Percentiles rank a stretch among this genome's conserved stretches.
phyloP scores from a whole-genome alignment of 2,888 invertebrate species.

The Drosophila austrosaltans region DNA sequence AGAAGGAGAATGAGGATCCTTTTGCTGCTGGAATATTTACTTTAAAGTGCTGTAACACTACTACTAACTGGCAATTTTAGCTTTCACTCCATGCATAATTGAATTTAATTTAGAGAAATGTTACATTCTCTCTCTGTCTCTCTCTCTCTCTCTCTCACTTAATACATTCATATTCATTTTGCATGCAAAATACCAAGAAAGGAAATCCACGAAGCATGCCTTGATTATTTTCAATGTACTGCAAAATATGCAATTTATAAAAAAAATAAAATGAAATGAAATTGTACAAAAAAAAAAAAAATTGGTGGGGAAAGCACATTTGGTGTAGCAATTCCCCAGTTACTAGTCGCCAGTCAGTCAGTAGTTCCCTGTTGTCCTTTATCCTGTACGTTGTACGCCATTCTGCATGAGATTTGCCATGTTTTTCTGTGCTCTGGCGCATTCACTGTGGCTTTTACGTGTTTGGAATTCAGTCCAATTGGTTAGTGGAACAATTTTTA shows the following conservation, averaged over 20 bases:
- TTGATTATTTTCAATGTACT: conserved; percentile 35
- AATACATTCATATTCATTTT: conserved; percentile 39
- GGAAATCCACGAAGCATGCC: conserved; percentile 8
- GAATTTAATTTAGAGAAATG: conserved; percentile 14
- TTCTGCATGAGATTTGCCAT: conserved; percentile 16
- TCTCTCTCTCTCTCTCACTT: too few species aligned
- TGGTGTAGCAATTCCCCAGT: conserved; percentile 35
- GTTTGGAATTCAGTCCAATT: conserved; percentile 36
- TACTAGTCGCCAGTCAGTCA: conserved; percentile 11
- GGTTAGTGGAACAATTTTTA: conserved; percentile 25
- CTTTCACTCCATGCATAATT: conserved; percentile 10
- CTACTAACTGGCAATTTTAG: neutral
- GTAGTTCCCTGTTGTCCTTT: too few species aligned
- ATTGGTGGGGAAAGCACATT: neutral
- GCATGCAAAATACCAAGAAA: conserved; percentile 9
- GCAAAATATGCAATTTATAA: conserved; percentile 48
- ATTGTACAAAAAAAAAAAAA: conserved; percentile 22
- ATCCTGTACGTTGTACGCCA: too few species aligned
- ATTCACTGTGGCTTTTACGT: conserved; percentile 40
- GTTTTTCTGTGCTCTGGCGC: neutral
- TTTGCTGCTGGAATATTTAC: neutral
- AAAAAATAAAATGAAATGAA: conserved; percentile 58
- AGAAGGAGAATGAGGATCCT: neutral
- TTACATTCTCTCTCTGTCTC: neutral
- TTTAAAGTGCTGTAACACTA: neutral